Percentiles rank a stretch among this genome's conserved stretches.
phyloP scores from a whole-genome alignment of 2,888 invertebrate genomes.

The Melipona bicolor region DNA sequence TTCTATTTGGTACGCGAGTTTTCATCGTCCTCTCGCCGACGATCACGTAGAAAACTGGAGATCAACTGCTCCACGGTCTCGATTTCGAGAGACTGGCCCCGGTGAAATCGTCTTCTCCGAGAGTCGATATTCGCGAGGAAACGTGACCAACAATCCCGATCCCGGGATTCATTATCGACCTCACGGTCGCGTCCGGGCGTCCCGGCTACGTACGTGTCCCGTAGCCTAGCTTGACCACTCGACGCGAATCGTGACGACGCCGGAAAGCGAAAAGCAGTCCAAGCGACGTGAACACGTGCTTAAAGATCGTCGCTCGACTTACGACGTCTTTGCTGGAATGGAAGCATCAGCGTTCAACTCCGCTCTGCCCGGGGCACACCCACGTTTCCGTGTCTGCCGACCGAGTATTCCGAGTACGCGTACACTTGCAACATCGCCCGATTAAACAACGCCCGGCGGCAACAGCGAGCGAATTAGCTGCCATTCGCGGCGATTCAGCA shows the following conservation, averaged over 20 bases:
- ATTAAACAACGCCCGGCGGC: background rate
- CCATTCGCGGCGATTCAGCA: constrained; percentile 43
- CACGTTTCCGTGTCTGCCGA: constrained; percentile 48
- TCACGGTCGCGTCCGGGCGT: constrained; percentile 10
- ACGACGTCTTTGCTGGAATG: constrained; percentile 34
- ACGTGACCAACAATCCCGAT: constrained; percentile 69
- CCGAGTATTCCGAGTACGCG: background rate
- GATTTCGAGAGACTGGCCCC: constrained; percentile 10
- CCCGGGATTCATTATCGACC: constrained; percentile 63
- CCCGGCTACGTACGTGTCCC: constrained; percentile 7
- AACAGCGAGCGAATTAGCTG: constrained; percentile 51
- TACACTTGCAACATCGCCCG: constrained; percentile 51
- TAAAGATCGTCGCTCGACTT: constrained; percentile 53
- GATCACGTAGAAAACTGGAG: constrained; percentile 43
- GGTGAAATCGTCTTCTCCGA: constrained; percentile 61
- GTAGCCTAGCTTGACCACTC: constrained; percentile 22
- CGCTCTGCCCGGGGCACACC: constrained; percentile 50
- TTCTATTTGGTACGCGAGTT: too few relatives aligned
- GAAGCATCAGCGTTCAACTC: constrained; percentile 22
- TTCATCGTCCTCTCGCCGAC: background rate
- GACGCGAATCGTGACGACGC: constrained; percentile 52
- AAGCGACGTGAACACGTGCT: constrained; percentile 62
- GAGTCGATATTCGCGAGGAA: constrained; percentile 52
- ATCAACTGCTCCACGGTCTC: background rate
- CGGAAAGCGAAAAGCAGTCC: constrained; percentile 39